A percentile compares a stretch with the other conserved stretches of the same genome.
phyloP scores from a whole-genome alignment of 1,140 invertebrate genomes.

The Saccostrea cuccullata region DNA sequence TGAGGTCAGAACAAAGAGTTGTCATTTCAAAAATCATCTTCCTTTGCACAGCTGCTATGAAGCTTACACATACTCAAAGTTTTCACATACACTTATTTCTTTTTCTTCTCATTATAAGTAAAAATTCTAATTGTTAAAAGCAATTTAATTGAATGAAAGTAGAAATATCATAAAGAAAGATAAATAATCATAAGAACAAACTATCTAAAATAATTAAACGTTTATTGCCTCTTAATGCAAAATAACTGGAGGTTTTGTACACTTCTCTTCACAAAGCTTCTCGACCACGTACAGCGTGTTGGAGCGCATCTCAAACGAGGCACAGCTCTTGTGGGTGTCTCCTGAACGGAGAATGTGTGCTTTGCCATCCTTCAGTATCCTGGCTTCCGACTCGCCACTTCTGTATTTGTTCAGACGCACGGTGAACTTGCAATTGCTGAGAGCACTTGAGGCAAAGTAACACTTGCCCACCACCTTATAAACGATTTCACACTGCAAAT shows the following conservation, averaged over 20 bases:
- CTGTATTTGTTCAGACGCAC: background rate
- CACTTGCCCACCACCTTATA: conserved; percentile 32
- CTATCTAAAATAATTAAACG: no score
- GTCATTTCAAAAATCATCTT: no score
- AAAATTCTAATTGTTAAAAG: no score
- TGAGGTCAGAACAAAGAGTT: no score
- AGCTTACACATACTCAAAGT: no score
- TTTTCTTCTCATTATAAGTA: no score
- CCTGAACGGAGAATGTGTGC: conserved; percentile 12
- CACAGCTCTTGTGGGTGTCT: conserved; percentile 1
- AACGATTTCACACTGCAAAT: background rate
- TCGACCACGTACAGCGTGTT: conserved; percentile 9
- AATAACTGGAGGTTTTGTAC: background rate
- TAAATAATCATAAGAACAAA: no score
- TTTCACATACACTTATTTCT: no score
- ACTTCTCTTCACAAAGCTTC: conserved; percentile 23
- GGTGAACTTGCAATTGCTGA: conserved; percentile 14
- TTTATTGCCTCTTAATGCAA: background rate
- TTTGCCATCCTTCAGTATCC: background rate
- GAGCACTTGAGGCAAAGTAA: conserved; percentile 32
- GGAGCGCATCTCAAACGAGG: conserved; percentile 11
- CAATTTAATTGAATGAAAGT: no score
- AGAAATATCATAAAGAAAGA: no score
- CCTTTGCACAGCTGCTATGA: no score
- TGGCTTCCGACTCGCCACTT: background rate